Conservation (phyloP, 2,888 invertebrate genomes). For the Ditylenchus weischeri region DNA sequence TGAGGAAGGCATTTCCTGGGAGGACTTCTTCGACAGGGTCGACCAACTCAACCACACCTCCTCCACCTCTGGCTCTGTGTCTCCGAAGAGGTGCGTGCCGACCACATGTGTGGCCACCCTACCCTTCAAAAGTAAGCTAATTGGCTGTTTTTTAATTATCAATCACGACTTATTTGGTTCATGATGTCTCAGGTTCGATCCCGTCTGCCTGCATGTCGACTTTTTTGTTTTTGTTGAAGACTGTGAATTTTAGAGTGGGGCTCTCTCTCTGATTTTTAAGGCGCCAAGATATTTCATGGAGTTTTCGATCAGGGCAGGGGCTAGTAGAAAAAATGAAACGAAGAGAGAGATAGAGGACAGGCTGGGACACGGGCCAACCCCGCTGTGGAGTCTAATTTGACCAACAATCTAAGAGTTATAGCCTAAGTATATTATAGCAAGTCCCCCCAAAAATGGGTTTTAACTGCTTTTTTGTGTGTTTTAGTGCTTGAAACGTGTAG, state of each 20-base stretch:
- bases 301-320: neutral
- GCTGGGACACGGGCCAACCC: no score
- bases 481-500: no score
- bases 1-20: slow-evolving; percentile 1
- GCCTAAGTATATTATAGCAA: no score
- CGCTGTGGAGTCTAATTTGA: no score
- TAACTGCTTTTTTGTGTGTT: no score
- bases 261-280: neutral
- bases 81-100: neutral
- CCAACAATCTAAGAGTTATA: no score
- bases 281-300: neutral
- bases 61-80: neutral
- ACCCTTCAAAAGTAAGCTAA: slow-evolving; percentile 8
- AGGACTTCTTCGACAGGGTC: slow-evolving; percentile 5
- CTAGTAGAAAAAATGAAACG: no score
- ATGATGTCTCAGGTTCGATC: neutral
- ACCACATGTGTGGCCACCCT: slow-evolving; percentile 3
- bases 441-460: no score
- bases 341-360: no score
- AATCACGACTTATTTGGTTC: neutral
- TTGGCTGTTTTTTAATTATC: no score
- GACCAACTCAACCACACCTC: neutral
- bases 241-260: neutral
- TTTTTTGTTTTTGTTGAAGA: neutral
- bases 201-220: neutral